Evolutionary conservation across 2,113 vertebrate species (phyloP).

Genomic region (Elephas maximus): DNA sequence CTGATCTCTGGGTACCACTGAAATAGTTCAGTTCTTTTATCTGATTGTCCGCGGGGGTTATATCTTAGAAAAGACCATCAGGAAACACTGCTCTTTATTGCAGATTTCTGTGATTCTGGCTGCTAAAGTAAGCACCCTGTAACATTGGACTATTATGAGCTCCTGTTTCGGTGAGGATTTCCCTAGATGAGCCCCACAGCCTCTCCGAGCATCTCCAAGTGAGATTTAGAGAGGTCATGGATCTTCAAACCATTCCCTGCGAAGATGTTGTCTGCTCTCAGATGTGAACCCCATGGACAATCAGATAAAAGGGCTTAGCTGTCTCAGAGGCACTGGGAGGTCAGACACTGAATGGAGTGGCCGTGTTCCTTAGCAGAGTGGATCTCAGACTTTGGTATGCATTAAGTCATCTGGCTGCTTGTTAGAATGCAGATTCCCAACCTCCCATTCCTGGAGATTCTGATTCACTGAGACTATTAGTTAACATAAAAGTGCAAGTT

Average conservation of each 20-base stretch:
- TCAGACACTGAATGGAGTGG: background rate
- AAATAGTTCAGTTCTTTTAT: background rate
- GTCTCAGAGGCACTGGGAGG: background rate
- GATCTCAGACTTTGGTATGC: background rate
- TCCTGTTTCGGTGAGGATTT: background rate
- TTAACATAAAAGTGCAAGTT: background rate
- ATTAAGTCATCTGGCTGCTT: background rate
- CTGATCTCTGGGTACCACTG: background rate
- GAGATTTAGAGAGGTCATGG: background rate
- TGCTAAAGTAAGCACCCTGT: background rate
- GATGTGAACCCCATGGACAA: conserved; percentile 4
- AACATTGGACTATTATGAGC: background rate
- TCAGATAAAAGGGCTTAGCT: conserved; percentile 18
- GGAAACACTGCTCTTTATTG: background rate
- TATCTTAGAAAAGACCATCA: background rate
- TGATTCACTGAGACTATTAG: background rate
- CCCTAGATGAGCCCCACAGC: background rate
- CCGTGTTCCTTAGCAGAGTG: background rate
- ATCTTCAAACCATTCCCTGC: background rate
- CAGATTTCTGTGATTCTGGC: background rate
- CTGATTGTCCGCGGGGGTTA: background rate
- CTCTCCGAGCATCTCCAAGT: background rate
- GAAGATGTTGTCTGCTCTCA: background rate
- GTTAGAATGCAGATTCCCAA: background rate
- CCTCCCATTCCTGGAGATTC: background rate